Evolutionary conservation across 2,113 vertebrate species (phyloP).

Genomic region (Nothoprocta perdicaria): DNA sequence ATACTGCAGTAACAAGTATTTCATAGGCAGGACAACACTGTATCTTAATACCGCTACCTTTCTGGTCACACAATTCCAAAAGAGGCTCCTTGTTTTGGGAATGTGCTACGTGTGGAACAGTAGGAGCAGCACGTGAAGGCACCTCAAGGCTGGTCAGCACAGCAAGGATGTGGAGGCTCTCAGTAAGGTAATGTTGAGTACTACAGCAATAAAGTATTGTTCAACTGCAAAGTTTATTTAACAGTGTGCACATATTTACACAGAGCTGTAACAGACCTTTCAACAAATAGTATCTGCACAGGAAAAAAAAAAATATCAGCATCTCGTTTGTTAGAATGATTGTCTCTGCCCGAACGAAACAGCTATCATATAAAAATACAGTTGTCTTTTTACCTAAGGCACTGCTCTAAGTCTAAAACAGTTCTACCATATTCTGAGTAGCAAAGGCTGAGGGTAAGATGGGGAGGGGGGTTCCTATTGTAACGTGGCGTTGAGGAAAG

Average conservation of each 20-base stretch:
- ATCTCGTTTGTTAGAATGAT: conserved; percentile 79
- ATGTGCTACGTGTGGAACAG: not conserved
- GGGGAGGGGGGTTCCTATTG: not conserved
- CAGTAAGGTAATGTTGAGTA: not conserved
- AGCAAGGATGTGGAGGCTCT: not conserved
- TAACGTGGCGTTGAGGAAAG: not conserved
- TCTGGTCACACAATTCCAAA: not conserved
- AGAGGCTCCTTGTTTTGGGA: not conserved
- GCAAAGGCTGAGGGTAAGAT: not conserved
- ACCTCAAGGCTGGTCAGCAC: not conserved
- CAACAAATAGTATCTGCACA: conserved; percentile 72
- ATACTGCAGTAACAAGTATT: fast-evolving
- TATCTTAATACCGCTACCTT: not conserved
- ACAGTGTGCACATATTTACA: conserved; percentile 85
- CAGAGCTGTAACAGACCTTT: conserved; percentile 75
- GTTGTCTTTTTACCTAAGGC: conserved; percentile 83
- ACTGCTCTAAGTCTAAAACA: conserved; percentile 81
- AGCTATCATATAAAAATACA: conserved; percentile 83
- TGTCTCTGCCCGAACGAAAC: conserved; percentile 85
- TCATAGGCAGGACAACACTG: fast-evolving
- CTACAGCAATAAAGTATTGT: conserved; percentile 57
- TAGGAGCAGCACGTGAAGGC: not conserved
- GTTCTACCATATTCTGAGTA: conserved; percentile 53
- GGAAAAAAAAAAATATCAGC: conserved; percentile 32
- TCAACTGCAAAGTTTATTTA: conserved; percentile 90